Conservation (phyloP, 2,888 invertebrate species). For the Acleris literana region DNA sequence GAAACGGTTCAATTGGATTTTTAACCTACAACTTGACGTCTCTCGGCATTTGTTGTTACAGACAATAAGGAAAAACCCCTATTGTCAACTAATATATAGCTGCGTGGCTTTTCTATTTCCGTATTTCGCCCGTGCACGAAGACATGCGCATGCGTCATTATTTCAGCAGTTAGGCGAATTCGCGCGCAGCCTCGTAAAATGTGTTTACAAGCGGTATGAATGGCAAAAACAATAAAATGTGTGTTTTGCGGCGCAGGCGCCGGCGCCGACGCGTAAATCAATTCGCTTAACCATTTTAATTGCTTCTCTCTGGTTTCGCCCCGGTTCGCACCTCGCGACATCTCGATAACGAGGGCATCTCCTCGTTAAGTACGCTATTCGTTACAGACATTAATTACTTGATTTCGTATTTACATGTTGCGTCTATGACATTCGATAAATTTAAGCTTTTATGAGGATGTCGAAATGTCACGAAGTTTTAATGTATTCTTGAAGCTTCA, state of each 20-base stretch:
- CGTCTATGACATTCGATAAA: conserved; percentile 44
- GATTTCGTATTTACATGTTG: conserved; percentile 39
- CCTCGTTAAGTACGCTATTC: conserved; percentile 57
- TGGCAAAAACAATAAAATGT: conserved; percentile 48
- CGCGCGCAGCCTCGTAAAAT: conserved; percentile 45
- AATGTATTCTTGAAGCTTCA: neutral
- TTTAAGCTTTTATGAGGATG: conserved; percentile 19
- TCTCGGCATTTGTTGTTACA: too few species aligned
- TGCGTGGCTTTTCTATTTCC: neutral
- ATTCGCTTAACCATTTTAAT: conserved; percentile 57
- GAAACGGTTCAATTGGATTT: too few species aligned
- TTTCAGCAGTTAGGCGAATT: conserved; percentile 29
- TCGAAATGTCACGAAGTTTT: neutral
- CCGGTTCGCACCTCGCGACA: conserved; percentile 59
- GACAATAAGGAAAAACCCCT: too few species aligned
- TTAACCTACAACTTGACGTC: too few species aligned
- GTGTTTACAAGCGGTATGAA: conserved; percentile 49
- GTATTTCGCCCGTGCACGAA: neutral
- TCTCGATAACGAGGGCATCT: conserved; percentile 55
- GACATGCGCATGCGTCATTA: conserved; percentile 25
- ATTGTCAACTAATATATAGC: neutral
- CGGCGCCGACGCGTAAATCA: conserved; percentile 53
- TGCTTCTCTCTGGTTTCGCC: conserved; percentile 58
- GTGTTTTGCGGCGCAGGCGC: conserved; percentile 40
- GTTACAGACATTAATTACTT: conserved; percentile 55